A percentile compares a stretch with the other conserved stretches of the same genome.
phyloP scores from a whole-genome alignment of 2,113 vertebrate genomes.

The Rhinolophus ferrumequinum region DNA sequence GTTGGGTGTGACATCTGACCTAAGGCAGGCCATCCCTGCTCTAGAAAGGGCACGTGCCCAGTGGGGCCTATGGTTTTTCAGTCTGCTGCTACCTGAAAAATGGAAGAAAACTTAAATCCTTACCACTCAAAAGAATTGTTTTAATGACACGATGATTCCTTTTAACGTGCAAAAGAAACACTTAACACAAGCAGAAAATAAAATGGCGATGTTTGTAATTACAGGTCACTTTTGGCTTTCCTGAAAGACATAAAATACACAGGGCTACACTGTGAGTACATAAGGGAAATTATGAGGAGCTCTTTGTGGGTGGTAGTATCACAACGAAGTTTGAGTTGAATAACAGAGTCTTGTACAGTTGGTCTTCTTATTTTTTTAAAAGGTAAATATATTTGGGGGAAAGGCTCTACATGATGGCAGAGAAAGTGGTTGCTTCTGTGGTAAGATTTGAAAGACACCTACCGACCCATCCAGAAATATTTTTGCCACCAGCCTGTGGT shows the following conservation, averaged over 20 bases:
- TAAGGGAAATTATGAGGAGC: background rate
- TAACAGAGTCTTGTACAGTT: constrained; percentile 14
- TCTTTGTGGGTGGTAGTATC: constrained; percentile 46
- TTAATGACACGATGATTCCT: constrained; percentile 38
- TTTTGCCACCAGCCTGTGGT: background rate
- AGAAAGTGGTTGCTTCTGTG: constrained; percentile 23
- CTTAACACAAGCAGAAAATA: constrained; percentile 36
- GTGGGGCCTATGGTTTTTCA: background rate
- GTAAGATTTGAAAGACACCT: constrained; percentile 37
- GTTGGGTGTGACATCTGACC: background rate
- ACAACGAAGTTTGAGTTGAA: constrained; percentile 4
- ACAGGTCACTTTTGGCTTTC: constrained; percentile 38
- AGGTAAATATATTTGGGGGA: constrained; percentile 26
- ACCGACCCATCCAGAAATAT: background rate
- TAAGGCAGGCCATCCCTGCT: background rate
- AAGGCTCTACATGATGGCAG: constrained; percentile 1
- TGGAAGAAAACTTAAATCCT: background rate
- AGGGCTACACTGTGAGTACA: background rate
- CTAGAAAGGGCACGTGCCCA: background rate
- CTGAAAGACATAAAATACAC: constrained; percentile 31
- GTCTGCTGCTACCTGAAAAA: background rate
- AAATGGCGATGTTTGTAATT: constrained; percentile 42
- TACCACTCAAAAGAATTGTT: background rate
- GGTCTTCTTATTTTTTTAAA: background rate
- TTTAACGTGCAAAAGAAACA: constrained; percentile 49